Evolutionary conservation across 2,113 vertebrate genomes (phyloP), one percentile per base, ranked within the genome.

Genomic region (Otus sunia): DNA sequence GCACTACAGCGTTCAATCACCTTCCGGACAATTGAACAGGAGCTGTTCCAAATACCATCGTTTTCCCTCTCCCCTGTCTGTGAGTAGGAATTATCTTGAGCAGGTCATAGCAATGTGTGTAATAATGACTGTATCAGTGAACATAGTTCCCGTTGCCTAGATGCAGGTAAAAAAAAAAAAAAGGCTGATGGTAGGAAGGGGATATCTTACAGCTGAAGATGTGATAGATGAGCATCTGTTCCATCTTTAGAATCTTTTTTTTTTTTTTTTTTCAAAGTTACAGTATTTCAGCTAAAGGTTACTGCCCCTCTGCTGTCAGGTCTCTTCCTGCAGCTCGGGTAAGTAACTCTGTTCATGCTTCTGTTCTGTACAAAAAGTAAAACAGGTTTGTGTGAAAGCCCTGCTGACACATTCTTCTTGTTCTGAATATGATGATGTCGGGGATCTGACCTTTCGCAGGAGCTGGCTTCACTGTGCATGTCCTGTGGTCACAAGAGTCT

Each of bases 271-370:
- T 87, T 58, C 15, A 2, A 89, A 84, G 76, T 47, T 77, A 6
- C 43, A 71, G 3, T 78, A 37, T 95, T 92, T 89, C 80, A 85
- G 56, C 39, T 12, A 37, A 91, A 94, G 96, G 94, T 96, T 50
- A 91, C 7, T 36, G 89, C 36, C 64, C 23, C 43, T 67, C 23
- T 81, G 84, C 80, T 87, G 68, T 63, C 73, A 81, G 83, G 43
- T 81, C 91, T 47, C 76, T 91, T 81, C 91, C 86, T 8, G 91
- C 80, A 72, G 94, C 63, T 92, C 1, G 0, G n/a, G 68, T 55
- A 32, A 77, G 72, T 59, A 22, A 45, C 79, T 89, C 17, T 55
- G 59, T 6, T 58, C 0, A 1, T 41, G 62, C 41, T 52, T 47
- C 2, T 86, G 63, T 13, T 94, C 22, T 67, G 59, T 29, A 58